A percentile compares a stretch with the other conserved stretches of the same genome.
Evolutionary conservation across 2,113 vertebrate species (phyloP).

Genomic region (Petrocephalus microphthalmus): DNA sequence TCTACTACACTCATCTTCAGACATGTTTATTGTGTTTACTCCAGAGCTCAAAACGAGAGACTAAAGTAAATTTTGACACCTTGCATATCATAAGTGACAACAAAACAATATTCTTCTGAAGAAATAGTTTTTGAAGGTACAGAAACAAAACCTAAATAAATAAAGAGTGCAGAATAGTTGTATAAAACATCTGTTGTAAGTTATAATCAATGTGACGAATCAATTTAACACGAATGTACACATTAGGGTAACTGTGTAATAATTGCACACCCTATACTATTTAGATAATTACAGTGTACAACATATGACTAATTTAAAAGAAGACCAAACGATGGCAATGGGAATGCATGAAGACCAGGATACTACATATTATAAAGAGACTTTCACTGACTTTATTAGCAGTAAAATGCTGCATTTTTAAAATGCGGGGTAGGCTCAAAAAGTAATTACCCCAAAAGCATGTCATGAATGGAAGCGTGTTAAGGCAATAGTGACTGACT

Average conservation of each 20-base stretch:
- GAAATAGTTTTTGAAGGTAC: not conserved
- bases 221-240: not conserved
- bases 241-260: not conserved
- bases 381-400: not conserved
- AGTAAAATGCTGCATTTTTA: not conserved
- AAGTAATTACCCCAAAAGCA: not conserved
- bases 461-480: not conserved
- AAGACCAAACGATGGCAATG: not conserved
- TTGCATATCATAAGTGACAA: not conserved
- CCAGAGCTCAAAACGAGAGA: not conserved
- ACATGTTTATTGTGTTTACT: not conserved
- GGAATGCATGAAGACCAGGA: not conserved
- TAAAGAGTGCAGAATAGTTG: not conserved
- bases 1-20: not conserved
- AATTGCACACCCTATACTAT: not conserved
- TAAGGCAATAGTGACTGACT: not conserved
- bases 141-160: not conserved
- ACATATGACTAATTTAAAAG: not conserved
- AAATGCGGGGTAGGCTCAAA: not conserved
- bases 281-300: not conserved
- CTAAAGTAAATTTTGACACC: not conserved
- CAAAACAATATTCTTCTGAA: not conserved
- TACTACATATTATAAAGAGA: not conserved
- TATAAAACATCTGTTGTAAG: not conserved
- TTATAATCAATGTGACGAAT: not conserved